phyloP scores from a whole-genome alignment of 2,888 invertebrate genomes.

The Dascillus cervinus region DNA sequence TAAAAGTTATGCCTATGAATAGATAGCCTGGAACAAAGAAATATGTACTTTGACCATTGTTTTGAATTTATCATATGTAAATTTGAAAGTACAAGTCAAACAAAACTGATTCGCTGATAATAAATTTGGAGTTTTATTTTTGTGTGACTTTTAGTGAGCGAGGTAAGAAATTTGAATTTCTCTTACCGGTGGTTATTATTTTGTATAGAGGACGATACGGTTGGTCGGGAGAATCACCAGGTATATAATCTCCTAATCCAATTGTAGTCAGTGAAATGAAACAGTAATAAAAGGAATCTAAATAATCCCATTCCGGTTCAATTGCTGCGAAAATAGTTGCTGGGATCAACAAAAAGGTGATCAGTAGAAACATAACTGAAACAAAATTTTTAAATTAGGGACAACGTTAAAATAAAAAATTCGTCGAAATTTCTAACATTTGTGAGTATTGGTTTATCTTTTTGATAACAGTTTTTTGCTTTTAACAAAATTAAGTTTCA shows the following conservation, averaged over 20 bases:
- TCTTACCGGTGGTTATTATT: constrained; percentile 68
- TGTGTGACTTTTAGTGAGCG: not conserved
- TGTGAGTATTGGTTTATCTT: too few species aligned
- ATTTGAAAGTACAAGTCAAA: too few species aligned
- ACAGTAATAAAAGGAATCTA: constrained; percentile 86
- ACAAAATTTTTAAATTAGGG: too few species aligned
- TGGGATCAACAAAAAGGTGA: constrained; percentile 65
- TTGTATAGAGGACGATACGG: constrained; percentile 76
- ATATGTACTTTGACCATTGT: too few species aligned
- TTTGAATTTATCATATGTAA: too few species aligned
- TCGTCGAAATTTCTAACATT: too few species aligned
- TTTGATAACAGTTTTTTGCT: too few species aligned
- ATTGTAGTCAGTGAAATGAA: constrained; percentile 87
- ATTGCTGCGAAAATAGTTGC: constrained; percentile 65
- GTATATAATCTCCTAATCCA: constrained; percentile 84
- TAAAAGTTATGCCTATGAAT: constrained; percentile 70
- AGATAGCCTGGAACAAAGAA: constrained; percentile 58
- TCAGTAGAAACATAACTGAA: constrained; percentile 48
- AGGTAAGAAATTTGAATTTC: constrained; percentile 4
- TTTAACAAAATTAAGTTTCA: too few species aligned
- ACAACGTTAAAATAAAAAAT: too few species aligned
- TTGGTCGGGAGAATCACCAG: constrained; percentile 70
- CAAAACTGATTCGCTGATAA: too few species aligned
- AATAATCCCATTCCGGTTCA: constrained; percentile 75
- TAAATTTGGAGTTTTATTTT: too few species aligned